Percentiles rank a stretch among this genome's conserved stretches.
phyloP scores from a whole-genome alignment of 1,140 invertebrate genomes.

The Heliothis virescens region DNA sequence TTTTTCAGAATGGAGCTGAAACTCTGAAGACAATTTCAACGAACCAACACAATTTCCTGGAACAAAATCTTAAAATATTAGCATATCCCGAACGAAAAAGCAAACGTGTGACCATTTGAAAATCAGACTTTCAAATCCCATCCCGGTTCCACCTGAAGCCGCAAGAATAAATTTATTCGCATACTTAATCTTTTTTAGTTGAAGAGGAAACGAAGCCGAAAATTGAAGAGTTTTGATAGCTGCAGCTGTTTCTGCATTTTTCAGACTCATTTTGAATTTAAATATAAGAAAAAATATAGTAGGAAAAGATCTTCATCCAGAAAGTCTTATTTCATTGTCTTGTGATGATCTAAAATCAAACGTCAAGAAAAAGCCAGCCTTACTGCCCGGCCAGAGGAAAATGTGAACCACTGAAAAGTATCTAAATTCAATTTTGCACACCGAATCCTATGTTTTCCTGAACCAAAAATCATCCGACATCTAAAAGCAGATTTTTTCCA shows the following conservation, averaged over 20 bases:
- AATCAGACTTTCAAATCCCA: conserved; percentile 45
- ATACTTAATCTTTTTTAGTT: conserved; percentile 47
- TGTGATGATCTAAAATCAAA: too few relatives aligned
- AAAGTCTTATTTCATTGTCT: too few relatives aligned
- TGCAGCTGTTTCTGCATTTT: not conserved
- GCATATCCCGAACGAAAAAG: conserved; percentile 33
- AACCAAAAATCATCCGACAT: too few relatives aligned
- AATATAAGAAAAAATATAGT: not conserved
- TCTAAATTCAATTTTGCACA: too few relatives aligned
- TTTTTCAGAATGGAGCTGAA: too few relatives aligned
- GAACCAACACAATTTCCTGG: conserved; percentile 12
- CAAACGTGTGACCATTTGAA: conserved; percentile 48
- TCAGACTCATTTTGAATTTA: not conserved
- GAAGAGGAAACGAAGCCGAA: conserved; percentile 21
- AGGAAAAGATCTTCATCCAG: too few relatives aligned
- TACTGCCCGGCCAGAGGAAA: too few relatives aligned
- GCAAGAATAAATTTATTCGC: conserved; percentile 50
- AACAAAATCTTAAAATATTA: conserved; percentile 43
- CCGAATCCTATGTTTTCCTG: too few relatives aligned
- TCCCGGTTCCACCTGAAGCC: conserved; percentile 33
- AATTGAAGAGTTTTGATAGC: conserved; percentile 23
- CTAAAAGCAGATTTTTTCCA: too few relatives aligned
- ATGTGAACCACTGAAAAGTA: too few relatives aligned
- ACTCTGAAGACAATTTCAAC: not conserved
- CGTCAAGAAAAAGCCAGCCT: too few relatives aligned